Evolutionary conservation across 2,888 invertebrate genomes (phyloP).

Genomic region (Atrina japonica): DNA sequence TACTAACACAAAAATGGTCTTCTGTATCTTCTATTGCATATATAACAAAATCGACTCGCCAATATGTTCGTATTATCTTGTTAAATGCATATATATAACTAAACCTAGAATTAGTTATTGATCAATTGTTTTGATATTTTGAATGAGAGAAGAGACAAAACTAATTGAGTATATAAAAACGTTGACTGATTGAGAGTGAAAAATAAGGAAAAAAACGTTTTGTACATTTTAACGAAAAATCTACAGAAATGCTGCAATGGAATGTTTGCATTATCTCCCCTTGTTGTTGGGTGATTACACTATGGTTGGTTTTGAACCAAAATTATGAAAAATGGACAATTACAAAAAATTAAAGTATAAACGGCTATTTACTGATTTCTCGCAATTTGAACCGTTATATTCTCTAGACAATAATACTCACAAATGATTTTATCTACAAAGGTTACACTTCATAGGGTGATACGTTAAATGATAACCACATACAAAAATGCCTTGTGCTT

Average conservation of each 20-base stretch:
- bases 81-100: too few relatives aligned
- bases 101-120: too few relatives aligned
- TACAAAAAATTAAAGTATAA: conserved; percentile 1
- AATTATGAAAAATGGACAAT: conserved; percentile 12
- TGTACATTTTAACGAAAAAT: background rate
- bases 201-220: background rate
- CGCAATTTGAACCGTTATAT: conserved; percentile 17
- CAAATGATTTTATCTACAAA: conserved; percentile 6
- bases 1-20: too few relatives aligned
- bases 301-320: conserved; percentile 27
- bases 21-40: too few relatives aligned
- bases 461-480: too few relatives aligned
- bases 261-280: conserved; percentile 3
- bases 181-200: background rate
- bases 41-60: too few relatives aligned
- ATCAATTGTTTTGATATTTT: too few relatives aligned
- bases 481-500: too few relatives aligned
- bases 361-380: conserved; percentile 17
- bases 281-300: background rate
- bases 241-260: background rate
- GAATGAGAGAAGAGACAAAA: background rate
- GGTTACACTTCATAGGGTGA: background rate
- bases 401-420: conserved; percentile 5
- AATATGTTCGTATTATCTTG: too few relatives aligned
- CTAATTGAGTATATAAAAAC: background rate